phyloP scores from a whole-genome alignment of 2,113 vertebrate genomes.

The Platysternon megacephalum region DNA sequence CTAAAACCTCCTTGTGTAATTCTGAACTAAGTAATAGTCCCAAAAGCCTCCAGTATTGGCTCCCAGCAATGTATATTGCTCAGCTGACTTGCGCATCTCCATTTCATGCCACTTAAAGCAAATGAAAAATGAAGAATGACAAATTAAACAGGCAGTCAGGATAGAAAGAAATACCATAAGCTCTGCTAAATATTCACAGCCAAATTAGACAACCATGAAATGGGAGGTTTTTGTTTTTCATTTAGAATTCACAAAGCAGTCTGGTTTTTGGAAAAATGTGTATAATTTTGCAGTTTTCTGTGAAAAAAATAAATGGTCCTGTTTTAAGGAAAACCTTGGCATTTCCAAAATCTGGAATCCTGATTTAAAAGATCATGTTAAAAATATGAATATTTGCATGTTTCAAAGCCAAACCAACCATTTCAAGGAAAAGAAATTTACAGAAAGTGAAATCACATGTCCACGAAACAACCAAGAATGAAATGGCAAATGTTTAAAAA shows the following conservation, averaged over 20 bases:
- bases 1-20: not conserved
- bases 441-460: not conserved
- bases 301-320: not conserved
- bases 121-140: not conserved
- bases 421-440: not conserved
- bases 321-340: not conserved
- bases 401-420: not conserved
- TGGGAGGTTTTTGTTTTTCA: not conserved
- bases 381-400: not conserved
- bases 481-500: not conserved
- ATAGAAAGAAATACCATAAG: not conserved
- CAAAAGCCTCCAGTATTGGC: accelerated
- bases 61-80: not conserved
- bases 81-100: not conserved
- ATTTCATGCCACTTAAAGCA: accelerated
- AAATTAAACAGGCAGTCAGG: not conserved
- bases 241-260: not conserved
- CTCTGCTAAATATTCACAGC: not conserved
- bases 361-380: not conserved
- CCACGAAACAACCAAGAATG: not conserved
- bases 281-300: not conserved
- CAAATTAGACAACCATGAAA: not conserved
- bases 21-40: not conserved
- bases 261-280: not conserved
- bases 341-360: not conserved